Evolutionary conservation across 2,888 invertebrate species (phyloP).

Genomic region (Gymnocheta viridis): DNA sequence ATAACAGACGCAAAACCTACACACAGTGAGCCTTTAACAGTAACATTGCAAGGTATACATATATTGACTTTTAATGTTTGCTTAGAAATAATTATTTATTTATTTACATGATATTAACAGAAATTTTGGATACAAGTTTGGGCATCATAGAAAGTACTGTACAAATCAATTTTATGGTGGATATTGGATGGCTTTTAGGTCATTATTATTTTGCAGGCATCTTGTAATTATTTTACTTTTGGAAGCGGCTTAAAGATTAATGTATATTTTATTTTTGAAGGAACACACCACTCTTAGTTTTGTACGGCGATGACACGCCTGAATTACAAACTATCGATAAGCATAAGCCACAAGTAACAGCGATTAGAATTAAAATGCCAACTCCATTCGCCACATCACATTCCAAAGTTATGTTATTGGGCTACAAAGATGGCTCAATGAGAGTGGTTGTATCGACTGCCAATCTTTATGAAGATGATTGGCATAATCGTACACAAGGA

Average conservation of each 20-base stretch:
- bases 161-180: conserved; percentile 97
- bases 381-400: conserved; percentile 94
- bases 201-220: conserved; percentile 91
- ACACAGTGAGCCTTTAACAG: conserved; percentile 85
- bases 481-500: conserved; percentile 97
- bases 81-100: not conserved
- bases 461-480: conserved; percentile 94
- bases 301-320: conserved; percentile 89
- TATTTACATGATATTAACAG: conserved; percentile 82
- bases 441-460: conserved; percentile 95
- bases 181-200: conserved; percentile 92
- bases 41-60: conserved; percentile 86
- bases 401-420: conserved; percentile 94
- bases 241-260: not conserved
- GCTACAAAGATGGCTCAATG: conserved; percentile 91
- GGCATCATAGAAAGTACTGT: conserved; percentile 88
- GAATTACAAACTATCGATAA: conserved; percentile 84
- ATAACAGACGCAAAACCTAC: conserved; percentile 86
- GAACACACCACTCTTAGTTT: conserved; percentile 87
- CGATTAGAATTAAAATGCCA: conserved; percentile 87
- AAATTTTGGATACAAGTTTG: conserved; percentile 89
- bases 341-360: conserved; percentile 86
- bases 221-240: conserved; percentile 82
- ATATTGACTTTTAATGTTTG: not conserved
- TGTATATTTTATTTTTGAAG: conserved; percentile 79